These are phyloP conservation scores for Gymnarchus niloticus DNA, from an alignment of 2,113 vertebrate genomes.

Conservation along the genomic window DNA sequence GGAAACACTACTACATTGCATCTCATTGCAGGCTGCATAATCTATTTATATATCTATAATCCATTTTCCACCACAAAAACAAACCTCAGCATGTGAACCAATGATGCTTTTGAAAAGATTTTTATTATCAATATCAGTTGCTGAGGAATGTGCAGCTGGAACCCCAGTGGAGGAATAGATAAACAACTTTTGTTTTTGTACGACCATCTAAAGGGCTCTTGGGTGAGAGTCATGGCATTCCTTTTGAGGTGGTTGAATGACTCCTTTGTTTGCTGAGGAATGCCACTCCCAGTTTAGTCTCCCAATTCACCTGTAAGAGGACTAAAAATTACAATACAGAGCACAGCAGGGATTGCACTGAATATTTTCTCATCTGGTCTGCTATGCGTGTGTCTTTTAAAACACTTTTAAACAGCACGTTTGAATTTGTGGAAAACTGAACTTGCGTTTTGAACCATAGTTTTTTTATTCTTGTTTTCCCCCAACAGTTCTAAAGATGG, in stretches of 20 bases:
- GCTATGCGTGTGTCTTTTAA: neutral
- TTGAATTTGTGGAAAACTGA: neutral
- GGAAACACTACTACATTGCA: neutral
- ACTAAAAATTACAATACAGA: neutral
- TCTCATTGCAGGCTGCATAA: neutral
- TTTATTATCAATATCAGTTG: neutral
- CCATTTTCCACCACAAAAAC: neutral
- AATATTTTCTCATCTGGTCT: neutral
- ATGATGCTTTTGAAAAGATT: neutral
- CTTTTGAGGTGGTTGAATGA: neutral
- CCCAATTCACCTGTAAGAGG: neutral
- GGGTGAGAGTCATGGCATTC: neutral
- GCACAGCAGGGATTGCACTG: neutral
- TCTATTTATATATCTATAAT: too few relatives aligned
- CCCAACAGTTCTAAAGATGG: slow-evolving; percentile 52
- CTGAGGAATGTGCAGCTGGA: slow-evolving; percentile 13
- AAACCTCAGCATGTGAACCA: neutral
- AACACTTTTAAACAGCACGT: neutral
- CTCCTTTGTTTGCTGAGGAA: neutral
- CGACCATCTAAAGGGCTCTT: neutral
- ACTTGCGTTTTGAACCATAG: neutral
- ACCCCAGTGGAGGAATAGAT: slow-evolving; percentile 2
- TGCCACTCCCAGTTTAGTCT: neutral
- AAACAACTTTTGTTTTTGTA: slow-evolving; percentile 10
- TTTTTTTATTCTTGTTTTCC: neutral